A percentile compares a stretch with the other conserved stretches of the same genome.
phyloP scores from a whole-genome alignment of 2,888 invertebrate genomes.

The Argyra leucocephala region DNA sequence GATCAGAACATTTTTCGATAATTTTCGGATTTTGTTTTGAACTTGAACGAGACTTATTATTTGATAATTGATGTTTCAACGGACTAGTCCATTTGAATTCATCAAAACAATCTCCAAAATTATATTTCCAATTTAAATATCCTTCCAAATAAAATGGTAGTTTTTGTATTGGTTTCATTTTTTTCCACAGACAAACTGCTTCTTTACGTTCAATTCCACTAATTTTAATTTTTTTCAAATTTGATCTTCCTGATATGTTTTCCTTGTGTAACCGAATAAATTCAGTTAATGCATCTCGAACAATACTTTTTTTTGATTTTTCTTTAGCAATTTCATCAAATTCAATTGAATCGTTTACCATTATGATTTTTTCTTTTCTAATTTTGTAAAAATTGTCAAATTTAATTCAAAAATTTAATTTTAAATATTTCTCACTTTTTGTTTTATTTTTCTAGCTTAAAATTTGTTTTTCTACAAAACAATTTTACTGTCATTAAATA shows the following conservation, averaged over 20 bases:
- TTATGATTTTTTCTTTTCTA: neutral
- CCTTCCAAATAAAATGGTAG: neutral
- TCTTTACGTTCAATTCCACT: neutral
- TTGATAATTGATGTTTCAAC: too few species aligned
- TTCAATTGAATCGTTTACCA: neutral
- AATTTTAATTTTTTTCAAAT: neutral
- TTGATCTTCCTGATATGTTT: neutral
- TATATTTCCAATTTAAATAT: neutral
- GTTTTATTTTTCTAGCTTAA: too few species aligned
- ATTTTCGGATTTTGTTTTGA: neutral
- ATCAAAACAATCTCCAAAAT: neutral
- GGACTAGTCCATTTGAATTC: too few species aligned
- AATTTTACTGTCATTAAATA: too few species aligned
- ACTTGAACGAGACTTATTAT: too few species aligned
- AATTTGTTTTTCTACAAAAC: too few species aligned
- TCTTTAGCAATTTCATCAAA: neutral
- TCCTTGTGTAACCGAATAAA: neutral
- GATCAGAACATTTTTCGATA: neutral
- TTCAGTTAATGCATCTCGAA: neutral
- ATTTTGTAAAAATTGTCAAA: too few species aligned
- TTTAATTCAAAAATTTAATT: too few species aligned
- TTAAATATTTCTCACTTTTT: too few species aligned
- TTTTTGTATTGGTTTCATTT: neutral
- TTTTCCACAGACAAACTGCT: neutral
- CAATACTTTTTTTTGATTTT: neutral